Evolutionary conservation across 1,140 invertebrate species (phyloP).

Genomic region (Triops longicaudatus): DNA sequence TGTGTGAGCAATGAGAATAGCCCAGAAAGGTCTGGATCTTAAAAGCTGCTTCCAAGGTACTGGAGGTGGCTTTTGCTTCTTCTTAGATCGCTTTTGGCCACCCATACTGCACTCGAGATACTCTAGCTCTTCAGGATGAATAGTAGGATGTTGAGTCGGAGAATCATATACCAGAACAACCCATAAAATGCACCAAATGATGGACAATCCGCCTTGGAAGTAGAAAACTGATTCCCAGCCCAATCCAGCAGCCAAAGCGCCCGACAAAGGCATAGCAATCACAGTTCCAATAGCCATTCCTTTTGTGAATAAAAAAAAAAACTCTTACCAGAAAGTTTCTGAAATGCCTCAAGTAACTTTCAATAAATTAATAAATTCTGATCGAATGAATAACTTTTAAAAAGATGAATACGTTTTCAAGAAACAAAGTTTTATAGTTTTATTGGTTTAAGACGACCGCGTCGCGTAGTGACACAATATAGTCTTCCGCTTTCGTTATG

Average conservation of each 20-base stretch:
- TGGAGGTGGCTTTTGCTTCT: slow-evolving; percentile 37
- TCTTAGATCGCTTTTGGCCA: not conserved
- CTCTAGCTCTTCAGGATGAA: slow-evolving; percentile 68
- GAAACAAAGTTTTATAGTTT: too few species aligned
- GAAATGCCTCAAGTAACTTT: not conserved
- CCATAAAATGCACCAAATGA: slow-evolving; percentile 36
- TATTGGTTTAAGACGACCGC: too few species aligned
- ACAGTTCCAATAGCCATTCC: slow-evolving; percentile 43
- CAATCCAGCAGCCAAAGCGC: slow-evolving; percentile 37
- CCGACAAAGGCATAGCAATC: slow-evolving; percentile 43
- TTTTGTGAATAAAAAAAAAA: slow-evolving; percentile 24
- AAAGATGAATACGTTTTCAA: too few species aligned
- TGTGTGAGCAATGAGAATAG: slow-evolving; percentile 72
- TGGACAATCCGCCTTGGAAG: slow-evolving; percentile 37
- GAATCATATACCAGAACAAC: slow-evolving; percentile 40
- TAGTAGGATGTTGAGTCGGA: slow-evolving; percentile 42
- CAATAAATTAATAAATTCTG: too few species aligned
- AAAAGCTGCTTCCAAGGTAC: slow-evolving; percentile 81
- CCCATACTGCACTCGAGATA: slow-evolving; percentile 67
- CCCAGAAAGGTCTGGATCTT: slow-evolving; percentile 75
- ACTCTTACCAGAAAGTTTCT: not conserved
- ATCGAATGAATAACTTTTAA: too few species aligned
- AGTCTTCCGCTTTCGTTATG: too few species aligned
- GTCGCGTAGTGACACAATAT: too few species aligned
- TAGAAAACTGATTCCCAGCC: slow-evolving; percentile 49